phyloP scores from a whole-genome alignment of 1,140 invertebrate species.

The Plodia interpunctella region DNA sequence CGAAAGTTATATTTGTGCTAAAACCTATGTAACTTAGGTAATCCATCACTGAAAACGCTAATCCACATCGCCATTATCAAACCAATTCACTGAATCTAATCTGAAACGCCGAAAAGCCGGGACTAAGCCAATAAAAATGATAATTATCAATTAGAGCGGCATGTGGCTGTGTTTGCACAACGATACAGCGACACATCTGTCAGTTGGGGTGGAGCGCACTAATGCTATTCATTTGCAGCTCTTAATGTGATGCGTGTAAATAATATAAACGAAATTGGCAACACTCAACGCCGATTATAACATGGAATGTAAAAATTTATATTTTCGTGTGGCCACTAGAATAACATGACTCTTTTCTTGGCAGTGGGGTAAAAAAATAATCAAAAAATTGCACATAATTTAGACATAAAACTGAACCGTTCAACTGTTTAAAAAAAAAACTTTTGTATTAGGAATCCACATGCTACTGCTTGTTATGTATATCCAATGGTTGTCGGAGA shows the following conservation, averaged over 20 bases:
- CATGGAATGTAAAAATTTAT: no score
- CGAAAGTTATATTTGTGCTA: no score
- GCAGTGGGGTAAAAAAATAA: no score
- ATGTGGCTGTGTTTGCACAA: constrained; percentile 54
- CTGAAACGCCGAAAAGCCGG: constrained; percentile 9
- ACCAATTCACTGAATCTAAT: background rate
- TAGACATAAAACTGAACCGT: no score
- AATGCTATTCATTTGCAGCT: background rate
- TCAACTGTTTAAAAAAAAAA: background rate
- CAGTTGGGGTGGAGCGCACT: constrained; percentile 27
- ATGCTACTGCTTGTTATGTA: no score
- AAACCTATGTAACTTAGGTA: no score
- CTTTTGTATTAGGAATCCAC: no score
- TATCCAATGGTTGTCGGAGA: background rate
- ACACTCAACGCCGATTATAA: no score
- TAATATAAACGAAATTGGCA: no score
- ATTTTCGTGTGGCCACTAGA: no score
- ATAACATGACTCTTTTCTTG: no score
- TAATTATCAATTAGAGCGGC: constrained; percentile 58
- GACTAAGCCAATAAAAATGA: constrained; percentile 53
- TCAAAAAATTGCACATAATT: no score
- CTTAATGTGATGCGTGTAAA: background rate
- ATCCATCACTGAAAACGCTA: background rate
- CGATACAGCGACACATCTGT: constrained; percentile 52
- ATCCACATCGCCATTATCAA: background rate